Evolutionary conservation across 2,888 invertebrate genomes (phyloP).

Genomic region (Eremobia ochroleuca): DNA sequence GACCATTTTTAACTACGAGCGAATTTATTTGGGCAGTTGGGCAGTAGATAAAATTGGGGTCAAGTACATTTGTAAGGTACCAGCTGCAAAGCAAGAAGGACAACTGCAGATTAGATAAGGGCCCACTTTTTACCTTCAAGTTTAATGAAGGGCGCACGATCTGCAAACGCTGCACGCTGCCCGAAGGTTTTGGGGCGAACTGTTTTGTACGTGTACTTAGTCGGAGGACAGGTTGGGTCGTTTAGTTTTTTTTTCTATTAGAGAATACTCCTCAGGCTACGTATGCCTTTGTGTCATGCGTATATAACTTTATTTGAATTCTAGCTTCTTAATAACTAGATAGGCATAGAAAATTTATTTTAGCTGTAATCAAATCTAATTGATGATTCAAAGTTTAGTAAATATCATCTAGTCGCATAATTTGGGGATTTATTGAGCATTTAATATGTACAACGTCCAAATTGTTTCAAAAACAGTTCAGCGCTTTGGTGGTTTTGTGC

Average conservation of each 20-base stretch:
- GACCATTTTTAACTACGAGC: slow-evolving; percentile 39
- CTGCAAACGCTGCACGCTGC: slow-evolving; percentile 62
- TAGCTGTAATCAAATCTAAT: no score
- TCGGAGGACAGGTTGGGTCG: slow-evolving; percentile 4
- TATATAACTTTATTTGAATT: slow-evolving; percentile 2
- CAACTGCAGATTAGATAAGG: slow-evolving; percentile 67
- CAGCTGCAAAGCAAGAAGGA: slow-evolving; percentile 64
- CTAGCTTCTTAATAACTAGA: slow-evolving; percentile 10
- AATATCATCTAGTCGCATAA: background rate
- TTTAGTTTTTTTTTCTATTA: slow-evolving; percentile 21
- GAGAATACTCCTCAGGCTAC: slow-evolving; percentile 1
- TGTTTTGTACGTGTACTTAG: slow-evolving; percentile 50
- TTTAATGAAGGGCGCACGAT: slow-evolving; percentile 73
- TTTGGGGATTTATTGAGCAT: slow-evolving; percentile 11
- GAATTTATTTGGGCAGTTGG: slow-evolving; percentile 45
- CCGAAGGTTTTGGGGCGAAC: slow-evolving; percentile 47
- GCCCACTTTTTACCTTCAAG: slow-evolving; percentile 71
- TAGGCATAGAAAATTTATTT: background rate
- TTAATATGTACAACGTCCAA: no score
- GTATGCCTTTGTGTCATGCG: slow-evolving; percentile 14
- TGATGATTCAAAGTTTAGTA: background rate
- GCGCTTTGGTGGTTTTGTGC: slow-evolving; percentile 25
- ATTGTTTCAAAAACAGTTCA: slow-evolving; percentile 30
- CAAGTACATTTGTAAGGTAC: slow-evolving; percentile 49
- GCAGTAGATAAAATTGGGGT: slow-evolving; percentile 53